phyloP scores from a whole-genome alignment of 2,797 vertebrate genomes.

The Moxostoma hubbsi region DNA sequence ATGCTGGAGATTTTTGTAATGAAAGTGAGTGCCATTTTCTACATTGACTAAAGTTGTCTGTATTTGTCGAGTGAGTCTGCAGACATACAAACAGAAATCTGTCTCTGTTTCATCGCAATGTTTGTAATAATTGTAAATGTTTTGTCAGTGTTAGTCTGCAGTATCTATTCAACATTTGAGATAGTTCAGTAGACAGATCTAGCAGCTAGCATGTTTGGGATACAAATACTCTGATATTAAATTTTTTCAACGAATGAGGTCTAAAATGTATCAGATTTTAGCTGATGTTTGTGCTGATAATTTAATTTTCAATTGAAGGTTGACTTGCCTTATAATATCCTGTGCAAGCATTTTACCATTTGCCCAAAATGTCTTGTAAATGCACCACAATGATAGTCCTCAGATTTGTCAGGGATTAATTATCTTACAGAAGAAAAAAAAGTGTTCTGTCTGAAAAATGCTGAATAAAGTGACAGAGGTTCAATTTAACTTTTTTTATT shows the following conservation, averaged over 20 bases:
- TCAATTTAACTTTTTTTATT: neutral
- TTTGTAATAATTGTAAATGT: neutral
- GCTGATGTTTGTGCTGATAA: neutral
- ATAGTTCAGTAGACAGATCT: neutral
- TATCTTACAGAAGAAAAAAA: slow-evolving; percentile 4
- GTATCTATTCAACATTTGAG: neutral
- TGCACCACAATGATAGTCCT: slow-evolving; percentile 3
- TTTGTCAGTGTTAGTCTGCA: neutral
- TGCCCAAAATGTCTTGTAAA: slow-evolving; percentile 6
- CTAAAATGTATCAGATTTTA: neutral
- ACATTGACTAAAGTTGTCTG: too few relatives aligned
- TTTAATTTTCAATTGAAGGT: neutral
- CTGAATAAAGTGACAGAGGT: slow-evolving; percentile 19
- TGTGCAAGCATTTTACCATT: slow-evolving; percentile 1
- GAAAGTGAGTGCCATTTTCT: too few relatives aligned
- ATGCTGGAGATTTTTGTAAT: neutral
- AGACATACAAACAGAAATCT: too few relatives aligned
- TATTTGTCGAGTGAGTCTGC: neutral
- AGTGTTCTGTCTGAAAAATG: slow-evolving; percentile 19
- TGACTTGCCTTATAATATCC: slow-evolving; percentile 19
- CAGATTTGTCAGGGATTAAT: slow-evolving; percentile 17
- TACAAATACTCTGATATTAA: neutral
- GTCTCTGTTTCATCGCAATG: neutral
- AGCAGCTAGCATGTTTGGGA: neutral
- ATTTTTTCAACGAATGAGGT: neutral